phyloP scores from a whole-genome alignment of 2,797 vertebrate genomes.

The Tapirus indicus region DNA sequence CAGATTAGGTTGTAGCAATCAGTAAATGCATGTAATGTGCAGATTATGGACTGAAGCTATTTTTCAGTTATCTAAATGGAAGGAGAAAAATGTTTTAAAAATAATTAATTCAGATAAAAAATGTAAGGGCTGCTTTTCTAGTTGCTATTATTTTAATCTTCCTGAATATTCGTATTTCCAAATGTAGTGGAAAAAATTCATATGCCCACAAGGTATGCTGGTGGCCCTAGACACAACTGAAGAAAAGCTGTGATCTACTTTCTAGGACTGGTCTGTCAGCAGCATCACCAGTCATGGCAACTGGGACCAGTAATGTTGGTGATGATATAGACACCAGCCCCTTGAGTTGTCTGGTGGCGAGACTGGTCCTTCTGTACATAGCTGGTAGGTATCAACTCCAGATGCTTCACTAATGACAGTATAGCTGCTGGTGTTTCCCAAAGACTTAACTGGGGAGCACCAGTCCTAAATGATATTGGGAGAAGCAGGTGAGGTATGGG shows the following conservation, averaged over 20 bases:
- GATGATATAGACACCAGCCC: no score
- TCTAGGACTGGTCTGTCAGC: background rate
- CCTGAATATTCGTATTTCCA: background rate
- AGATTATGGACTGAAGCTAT: background rate
- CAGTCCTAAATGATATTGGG: background rate
- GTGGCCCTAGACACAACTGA: background rate
- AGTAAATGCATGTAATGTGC: background rate
- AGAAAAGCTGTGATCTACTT: background rate
- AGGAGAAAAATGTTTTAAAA: background rate
- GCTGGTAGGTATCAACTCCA: background rate
- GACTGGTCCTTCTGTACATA: background rate
- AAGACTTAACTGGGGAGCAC: background rate
- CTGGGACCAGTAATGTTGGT: accelerated
- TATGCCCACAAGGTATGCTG: background rate
- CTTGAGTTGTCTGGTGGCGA: background rate
- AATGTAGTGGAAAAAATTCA: background rate
- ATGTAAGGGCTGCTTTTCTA: background rate
- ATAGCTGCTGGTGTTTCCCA: background rate
- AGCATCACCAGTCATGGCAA: accelerated
- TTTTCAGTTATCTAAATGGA: background rate
- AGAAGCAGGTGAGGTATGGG: background rate
- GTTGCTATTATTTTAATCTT: background rate
- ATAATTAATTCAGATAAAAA: background rate
- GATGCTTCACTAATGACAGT: background rate
- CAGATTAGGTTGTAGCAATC: background rate